Base-by-base conservation (phyloP, 2,113 vertebrate species). In the Perca fluviatilis region DNA sequence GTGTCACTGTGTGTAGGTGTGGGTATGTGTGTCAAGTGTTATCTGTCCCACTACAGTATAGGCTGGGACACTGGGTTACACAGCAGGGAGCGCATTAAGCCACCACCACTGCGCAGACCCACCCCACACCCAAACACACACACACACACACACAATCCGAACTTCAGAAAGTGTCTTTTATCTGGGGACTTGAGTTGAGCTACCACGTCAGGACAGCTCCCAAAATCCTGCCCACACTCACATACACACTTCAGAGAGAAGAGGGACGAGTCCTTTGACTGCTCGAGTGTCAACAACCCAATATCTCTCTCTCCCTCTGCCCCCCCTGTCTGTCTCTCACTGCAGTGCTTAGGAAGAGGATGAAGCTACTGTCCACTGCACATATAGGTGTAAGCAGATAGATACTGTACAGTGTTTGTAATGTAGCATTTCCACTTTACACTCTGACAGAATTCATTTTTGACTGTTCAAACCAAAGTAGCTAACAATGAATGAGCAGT, bases 21-120 rank as follows among this genome's bases (percentile, higher is more conserved):
- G 80, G 19, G 33, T 86, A 40, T 79, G 79, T 79, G 74, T 85
- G 73, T 80, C 87, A 89, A 89, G 88, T 94, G 93, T 93, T 95
- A 95, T 95, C 95, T 94, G 88, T 84, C 91, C 88, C 79, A 46
- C 87, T 90, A 91, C 93, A 95, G 93, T 94, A 86, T 86, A 90
- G 67, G 82, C 89, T 89, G 89, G 74, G 88, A 90, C 91, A 84
- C 86, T 88, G 88, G 88, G 90, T 92, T 86, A 89, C 94, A 85
- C 91, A 92, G 93, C 93, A 93, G 93, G 91, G 90, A 94, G 92
- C 77, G 51, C 79, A 88, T 86, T 91, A 91, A 92, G 91, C 88
- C 83, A 77, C 82, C 53, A 89, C 65, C 79, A 83, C 77, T 80
- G 75, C 43, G 25, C 69, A 79, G 75, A 64, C 79, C 60, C 57